These are phyloP conservation scores for Laticauda colubrina DNA, from an alignment of 2,113 vertebrate species.

Conservation along the genomic window DNA sequence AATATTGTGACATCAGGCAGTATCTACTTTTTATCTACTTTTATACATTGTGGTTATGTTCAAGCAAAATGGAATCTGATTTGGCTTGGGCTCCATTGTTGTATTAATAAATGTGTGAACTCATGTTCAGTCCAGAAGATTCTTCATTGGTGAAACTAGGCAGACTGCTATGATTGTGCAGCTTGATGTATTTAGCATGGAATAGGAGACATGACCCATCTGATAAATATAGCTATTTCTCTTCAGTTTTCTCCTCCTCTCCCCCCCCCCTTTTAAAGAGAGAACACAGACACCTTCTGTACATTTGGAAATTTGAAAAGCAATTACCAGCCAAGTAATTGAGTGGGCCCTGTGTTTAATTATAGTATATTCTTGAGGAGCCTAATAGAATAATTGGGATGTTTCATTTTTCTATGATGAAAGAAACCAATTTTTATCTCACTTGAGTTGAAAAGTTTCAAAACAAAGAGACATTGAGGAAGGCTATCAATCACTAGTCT, in stretches of 20 bases:
- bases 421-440: background rate
- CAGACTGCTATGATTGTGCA: background rate
- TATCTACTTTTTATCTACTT: background rate
- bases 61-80: background rate
- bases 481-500: background rate
- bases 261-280: background rate
- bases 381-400: conserved; percentile 22
- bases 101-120: background rate
- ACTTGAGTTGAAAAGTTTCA: background rate
- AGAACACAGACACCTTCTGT: background rate
- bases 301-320: background rate
- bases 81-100: background rate
- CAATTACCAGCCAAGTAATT: conserved; percentile 10
- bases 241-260: background rate
- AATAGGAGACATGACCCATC: background rate
- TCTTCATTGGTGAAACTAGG: background rate
- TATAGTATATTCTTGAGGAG: conserved; percentile 32
- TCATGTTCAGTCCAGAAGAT: background rate
- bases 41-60: background rate
- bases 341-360: conserved; percentile 42
- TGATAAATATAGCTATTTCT: background rate
- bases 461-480: background rate
- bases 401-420: conserved; percentile 16
- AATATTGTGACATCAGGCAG: background rate
- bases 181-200: background rate